Conservation (phyloP, 2,888 invertebrate genomes). For the Troglohyphantes excavatus region DNA sequence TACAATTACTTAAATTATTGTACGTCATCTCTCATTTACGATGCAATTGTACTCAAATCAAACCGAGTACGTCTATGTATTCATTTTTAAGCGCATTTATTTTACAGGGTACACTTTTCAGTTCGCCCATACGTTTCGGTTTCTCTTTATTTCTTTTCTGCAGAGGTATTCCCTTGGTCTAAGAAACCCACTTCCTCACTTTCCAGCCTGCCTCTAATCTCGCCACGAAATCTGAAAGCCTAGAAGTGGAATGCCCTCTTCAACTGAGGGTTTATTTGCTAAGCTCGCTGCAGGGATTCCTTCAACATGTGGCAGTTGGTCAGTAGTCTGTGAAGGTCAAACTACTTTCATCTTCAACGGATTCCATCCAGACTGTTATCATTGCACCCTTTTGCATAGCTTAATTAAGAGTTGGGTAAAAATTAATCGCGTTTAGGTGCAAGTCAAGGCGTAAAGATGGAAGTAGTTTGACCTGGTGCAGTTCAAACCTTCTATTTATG, state of each 20-base stretch:
- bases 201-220: conserved; percentile 17
- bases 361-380: conserved; percentile 35
- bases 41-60: too few species aligned
- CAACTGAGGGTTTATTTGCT: conserved; percentile 20
- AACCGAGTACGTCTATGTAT: too few species aligned
- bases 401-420: conserved; percentile 36
- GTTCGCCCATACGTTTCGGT: too few species aligned
- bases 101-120: too few species aligned
- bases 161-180: neutral
- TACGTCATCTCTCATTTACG: too few species aligned
- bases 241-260: conserved; percentile 28
- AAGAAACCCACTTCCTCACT: conserved; percentile 38
- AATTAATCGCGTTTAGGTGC: conserved; percentile 22
- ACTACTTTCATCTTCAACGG: conserved; percentile 17
- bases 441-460: neutral
- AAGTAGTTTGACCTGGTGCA: neutral
- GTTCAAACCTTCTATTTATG: neutral
- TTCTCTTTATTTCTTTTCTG: conserved; percentile 11
- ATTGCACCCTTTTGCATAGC: conserved; percentile 28
- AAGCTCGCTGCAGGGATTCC: conserved; percentile 42
- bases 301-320: conserved; percentile 63
- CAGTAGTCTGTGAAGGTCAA: conserved; percentile 74
- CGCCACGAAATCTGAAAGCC: conserved; percentile 1
- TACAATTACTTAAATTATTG: too few species aligned
- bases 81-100: too few species aligned